These are phyloP conservation scores for Ceratosolen solmsi DNA, from an alignment of 1,140 invertebrate species.

Conservation along the genomic window DNA sequence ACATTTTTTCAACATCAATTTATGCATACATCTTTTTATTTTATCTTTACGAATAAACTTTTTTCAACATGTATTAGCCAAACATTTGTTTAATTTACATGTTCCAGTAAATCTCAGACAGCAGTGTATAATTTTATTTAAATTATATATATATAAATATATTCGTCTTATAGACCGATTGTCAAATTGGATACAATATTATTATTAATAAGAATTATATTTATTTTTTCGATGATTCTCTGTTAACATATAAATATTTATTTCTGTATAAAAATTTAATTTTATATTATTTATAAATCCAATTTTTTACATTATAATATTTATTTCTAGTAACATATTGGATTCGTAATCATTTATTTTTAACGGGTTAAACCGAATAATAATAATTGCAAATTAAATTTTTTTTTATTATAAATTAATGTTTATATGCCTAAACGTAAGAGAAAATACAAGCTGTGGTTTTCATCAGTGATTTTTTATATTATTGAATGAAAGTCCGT, in stretches of 20 bases:
- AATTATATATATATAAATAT: conserved; percentile 17
- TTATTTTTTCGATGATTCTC: neutral
- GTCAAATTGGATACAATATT: conserved; percentile 59
- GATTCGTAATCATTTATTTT: too few species aligned
- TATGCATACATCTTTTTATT: neutral
- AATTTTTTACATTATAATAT: too few species aligned
- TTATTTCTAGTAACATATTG: too few species aligned
- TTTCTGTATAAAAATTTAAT: neutral
- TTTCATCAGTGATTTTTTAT: too few species aligned
- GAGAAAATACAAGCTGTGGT: too few species aligned
- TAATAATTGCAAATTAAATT: too few species aligned
- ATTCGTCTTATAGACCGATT: conserved; percentile 59
- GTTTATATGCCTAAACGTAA: too few species aligned
- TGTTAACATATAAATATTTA: neutral
- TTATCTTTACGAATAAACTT: neutral
- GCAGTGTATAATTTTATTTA: conserved; percentile 34
- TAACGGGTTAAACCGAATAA: too few species aligned
- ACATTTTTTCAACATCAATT: conserved; percentile 14
- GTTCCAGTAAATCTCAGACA: conserved; percentile 26
- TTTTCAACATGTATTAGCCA: too few species aligned
- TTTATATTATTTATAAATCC: too few species aligned
- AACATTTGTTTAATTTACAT: conserved; percentile 41
- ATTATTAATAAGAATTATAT: conserved; percentile 25
- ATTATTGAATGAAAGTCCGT: too few species aligned
- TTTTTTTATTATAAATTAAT: too few species aligned